phyloP scores from a whole-genome alignment of 2,888 invertebrate genomes.

The Drosophila prolongata region DNA sequence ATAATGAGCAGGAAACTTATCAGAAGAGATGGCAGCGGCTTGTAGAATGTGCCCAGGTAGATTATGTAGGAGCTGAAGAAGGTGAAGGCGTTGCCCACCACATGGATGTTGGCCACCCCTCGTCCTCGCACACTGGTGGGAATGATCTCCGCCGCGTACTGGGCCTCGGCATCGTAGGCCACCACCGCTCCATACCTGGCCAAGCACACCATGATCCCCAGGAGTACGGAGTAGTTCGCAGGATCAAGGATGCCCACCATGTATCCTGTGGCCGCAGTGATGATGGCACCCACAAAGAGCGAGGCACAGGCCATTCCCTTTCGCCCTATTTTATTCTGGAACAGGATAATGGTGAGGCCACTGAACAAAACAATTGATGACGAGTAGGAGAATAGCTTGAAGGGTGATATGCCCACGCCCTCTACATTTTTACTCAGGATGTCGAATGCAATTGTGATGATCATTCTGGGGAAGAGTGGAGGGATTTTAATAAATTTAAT shows the following conservation, averaged over 20 bases:
- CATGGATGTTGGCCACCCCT: slow-evolving; percentile 87
- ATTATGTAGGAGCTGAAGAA: slow-evolving; percentile 86
- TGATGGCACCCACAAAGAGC: slow-evolving; percentile 85
- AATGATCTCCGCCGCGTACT: slow-evolving; percentile 88
- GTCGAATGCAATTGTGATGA: slow-evolving; percentile 86
- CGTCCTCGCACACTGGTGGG: slow-evolving; percentile 87
- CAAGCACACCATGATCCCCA: slow-evolving; percentile 85
- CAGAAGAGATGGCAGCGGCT: slow-evolving; percentile 86
- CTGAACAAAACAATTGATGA: slow-evolving; percentile 85
- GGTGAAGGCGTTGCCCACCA: slow-evolving; percentile 86
- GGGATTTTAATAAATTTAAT: rapidly evolving
- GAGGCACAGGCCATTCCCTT: slow-evolving; percentile 86
- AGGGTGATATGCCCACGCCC: slow-evolving; percentile 86
- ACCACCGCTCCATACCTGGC: slow-evolving; percentile 86
- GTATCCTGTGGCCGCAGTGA: slow-evolving; percentile 85
- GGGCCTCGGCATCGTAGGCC: slow-evolving; percentile 87
- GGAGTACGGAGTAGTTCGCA: slow-evolving; percentile 79
- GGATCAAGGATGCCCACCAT: slow-evolving; percentile 82
- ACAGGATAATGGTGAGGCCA: slow-evolving; percentile 81
- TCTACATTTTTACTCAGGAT: slow-evolving; percentile 86
- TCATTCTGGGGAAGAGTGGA: slow-evolving; percentile 84
- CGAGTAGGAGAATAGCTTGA: slow-evolving; percentile 85
- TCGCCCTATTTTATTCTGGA: slow-evolving; percentile 84
- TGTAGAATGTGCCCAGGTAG: slow-evolving; percentile 84
- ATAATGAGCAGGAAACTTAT: slow-evolving; percentile 85